Evolutionary conservation across 92 coral and sea anemone species (phyloP).

Genomic region (Ricordea florida): DNA sequence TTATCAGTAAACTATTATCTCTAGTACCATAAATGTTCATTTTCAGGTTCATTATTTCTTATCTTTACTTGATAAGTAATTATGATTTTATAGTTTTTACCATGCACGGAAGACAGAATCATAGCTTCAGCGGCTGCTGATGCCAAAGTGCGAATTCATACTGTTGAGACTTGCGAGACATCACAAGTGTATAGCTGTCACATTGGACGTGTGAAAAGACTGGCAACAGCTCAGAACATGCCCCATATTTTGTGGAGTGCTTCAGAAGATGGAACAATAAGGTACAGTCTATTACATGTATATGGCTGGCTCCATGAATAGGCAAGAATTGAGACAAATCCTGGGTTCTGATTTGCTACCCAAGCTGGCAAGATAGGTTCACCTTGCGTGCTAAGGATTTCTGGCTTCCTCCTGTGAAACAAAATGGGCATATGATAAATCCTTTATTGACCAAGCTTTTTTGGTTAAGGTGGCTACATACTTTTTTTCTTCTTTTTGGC

Average conservation of each 20-base stretch:
- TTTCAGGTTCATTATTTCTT: no score
- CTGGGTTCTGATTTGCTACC: not conserved
- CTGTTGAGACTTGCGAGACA: slow-evolving; percentile 80
- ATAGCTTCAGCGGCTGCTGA: slow-evolving; percentile 98
- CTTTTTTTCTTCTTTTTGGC: no score
- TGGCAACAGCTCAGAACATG: slow-evolving; percentile 88
- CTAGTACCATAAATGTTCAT: no score
- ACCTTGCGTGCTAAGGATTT: no score
- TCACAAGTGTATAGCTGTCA: slow-evolving; percentile 89
- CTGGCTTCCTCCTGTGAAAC: no score
- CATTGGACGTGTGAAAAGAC: slow-evolving; percentile 93
- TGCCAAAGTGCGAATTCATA: slow-evolving; percentile 93
- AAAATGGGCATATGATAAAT: no score
- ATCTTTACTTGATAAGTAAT: no score
- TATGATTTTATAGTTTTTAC: slow-evolving; percentile 71
- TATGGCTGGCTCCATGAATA: not conserved
- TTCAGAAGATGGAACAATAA: slow-evolving; percentile 96
- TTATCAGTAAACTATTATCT: no score
- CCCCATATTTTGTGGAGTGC: slow-evolving; percentile 95
- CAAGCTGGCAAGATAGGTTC: no score
- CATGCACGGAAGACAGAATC: slow-evolving; percentile 79
- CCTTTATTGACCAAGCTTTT: no score
- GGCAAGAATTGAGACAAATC: not conserved
- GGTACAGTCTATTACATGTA: slow-evolving; percentile 38
- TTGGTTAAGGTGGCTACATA: no score